Percentiles rank a stretch among this genome's conserved stretches.
These are phyloP conservation scores for Petrolisthes manimaculis DNA, from an alignment of 2,888 invertebrate species.

Conservation along the genomic window DNA sequence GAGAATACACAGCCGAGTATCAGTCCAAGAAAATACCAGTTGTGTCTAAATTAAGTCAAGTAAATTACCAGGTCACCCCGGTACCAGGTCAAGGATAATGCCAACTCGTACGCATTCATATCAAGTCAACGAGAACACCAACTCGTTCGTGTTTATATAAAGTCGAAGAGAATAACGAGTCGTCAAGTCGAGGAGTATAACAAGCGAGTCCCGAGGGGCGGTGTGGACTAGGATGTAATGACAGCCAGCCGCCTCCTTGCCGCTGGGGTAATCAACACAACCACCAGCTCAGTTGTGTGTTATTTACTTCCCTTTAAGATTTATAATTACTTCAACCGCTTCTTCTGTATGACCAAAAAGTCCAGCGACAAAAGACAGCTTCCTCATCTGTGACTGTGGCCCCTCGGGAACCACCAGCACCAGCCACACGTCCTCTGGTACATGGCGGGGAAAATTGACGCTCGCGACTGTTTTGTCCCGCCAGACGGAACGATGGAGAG, in stretches of 20 bases:
- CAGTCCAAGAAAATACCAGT: no score
- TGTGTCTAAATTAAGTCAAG: no score
- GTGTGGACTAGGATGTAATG: slow-evolving; percentile 30
- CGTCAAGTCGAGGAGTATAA: no score
- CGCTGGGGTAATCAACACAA: slow-evolving; percentile 38
- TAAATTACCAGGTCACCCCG: no score
- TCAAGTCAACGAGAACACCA: no score
- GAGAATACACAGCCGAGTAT: no score
- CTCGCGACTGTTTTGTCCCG: slow-evolving; percentile 44
- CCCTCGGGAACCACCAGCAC: slow-evolving; percentile 27
- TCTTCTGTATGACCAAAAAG: slow-evolving; percentile 22
- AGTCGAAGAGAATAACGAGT: no score
- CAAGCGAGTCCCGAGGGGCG: not conserved
- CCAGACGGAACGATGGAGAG: slow-evolving; percentile 39
- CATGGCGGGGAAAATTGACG: slow-evolving; percentile 52
- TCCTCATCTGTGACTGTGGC: slow-evolving; percentile 34
- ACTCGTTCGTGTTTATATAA: no score
- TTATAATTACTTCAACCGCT: slow-evolving; percentile 52
- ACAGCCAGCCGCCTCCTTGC: slow-evolving; percentile 25
- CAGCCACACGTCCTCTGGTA: not conserved
- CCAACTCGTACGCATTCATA: no score
- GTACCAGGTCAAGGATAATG: no score
- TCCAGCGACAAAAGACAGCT: slow-evolving; percentile 40
- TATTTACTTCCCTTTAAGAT: slow-evolving; percentile 27
- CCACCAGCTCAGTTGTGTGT: slow-evolving; percentile 21